A percentile compares a stretch with the other conserved stretches of the same genome.
phyloP scores from a whole-genome alignment of 2,113 vertebrate genomes.

The Phyllopteryx taeniolatus region DNA sequence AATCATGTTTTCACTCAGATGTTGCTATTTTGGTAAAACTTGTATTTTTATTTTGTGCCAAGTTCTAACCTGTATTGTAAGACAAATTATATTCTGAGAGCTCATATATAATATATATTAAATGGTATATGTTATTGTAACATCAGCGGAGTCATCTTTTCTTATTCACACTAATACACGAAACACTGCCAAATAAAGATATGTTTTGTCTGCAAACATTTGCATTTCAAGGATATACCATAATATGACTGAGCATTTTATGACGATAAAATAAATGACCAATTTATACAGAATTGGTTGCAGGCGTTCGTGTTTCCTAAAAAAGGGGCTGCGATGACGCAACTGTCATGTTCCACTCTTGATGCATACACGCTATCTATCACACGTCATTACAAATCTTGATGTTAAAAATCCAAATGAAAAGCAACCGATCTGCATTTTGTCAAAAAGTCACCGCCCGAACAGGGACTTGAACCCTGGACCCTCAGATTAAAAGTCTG shows the following conservation, averaged over 20 bases:
- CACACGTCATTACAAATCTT: not conserved
- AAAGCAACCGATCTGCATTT: too few species aligned
- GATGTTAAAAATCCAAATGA: not conserved
- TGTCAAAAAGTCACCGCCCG: conserved; percentile 67
- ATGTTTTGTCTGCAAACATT: not conserved
- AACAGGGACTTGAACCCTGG: conserved; percentile 98
- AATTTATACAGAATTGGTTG: too few species aligned
- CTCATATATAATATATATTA: conserved; percentile 61
- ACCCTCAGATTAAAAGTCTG: conserved; percentile 99
- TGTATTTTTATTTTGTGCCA: conserved; percentile 64
- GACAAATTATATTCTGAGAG: conserved; percentile 59
- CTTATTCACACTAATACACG: conserved; percentile 47
- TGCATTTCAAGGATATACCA: not conserved
- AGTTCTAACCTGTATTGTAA: conserved; percentile 60
- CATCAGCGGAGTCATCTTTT: conserved; percentile 72
- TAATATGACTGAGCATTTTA: not conserved
- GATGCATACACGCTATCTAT: not conserved
- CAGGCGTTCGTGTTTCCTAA: too few species aligned
- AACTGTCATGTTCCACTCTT: not conserved
- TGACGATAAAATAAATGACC: not conserved
- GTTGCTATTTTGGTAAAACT: conserved; percentile 68
- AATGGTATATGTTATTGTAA: conserved; percentile 74
- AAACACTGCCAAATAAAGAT: not conserved
- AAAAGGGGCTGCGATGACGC: not conserved
- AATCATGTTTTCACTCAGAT: conserved; percentile 40